A percentile compares a stretch with the other conserved stretches of the same genome.
Conservation (phyloP, 1,140 invertebrate species). For the Lanistes nyassanus region DNA sequence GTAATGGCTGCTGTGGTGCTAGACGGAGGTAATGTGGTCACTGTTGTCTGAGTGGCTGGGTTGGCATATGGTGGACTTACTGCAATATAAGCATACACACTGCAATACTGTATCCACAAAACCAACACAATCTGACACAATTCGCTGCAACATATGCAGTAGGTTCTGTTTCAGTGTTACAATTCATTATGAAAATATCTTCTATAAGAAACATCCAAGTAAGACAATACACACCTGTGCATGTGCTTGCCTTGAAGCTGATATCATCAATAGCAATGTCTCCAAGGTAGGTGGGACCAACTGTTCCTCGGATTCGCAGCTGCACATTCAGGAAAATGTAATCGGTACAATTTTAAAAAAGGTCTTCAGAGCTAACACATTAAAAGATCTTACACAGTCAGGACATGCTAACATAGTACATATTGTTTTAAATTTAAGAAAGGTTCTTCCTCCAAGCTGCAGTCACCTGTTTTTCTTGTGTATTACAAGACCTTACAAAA, state of each 20-base stretch:
- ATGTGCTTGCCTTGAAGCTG: neutral
- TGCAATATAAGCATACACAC: conserved; percentile 22
- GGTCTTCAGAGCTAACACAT: too few relatives aligned
- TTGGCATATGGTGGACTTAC: conserved; percentile 52
- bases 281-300: conserved; percentile 43
- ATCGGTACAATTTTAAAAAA: conserved; percentile 1
- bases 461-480: too few relatives aligned
- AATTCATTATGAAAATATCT: neutral
- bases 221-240: neutral
- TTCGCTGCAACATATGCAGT: too few relatives aligned
- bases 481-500: too few relatives aligned
- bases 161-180: too few relatives aligned
- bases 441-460: too few relatives aligned
- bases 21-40: neutral
- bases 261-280: conserved; percentile 66
- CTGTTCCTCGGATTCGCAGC: conserved; percentile 23
- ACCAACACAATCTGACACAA: too few relatives aligned
- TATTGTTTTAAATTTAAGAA: too few relatives aligned
- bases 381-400: too few relatives aligned
- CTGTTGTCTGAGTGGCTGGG: conserved; percentile 37
- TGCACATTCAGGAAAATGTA: neutral
- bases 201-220: neutral
- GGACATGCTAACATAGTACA: too few relatives aligned
- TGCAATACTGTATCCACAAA: neutral
- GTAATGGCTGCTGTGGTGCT: conserved; percentile 20